Conservation (phyloP, 2,797 vertebrate species). For the Enteromius argenteus region DNA sequence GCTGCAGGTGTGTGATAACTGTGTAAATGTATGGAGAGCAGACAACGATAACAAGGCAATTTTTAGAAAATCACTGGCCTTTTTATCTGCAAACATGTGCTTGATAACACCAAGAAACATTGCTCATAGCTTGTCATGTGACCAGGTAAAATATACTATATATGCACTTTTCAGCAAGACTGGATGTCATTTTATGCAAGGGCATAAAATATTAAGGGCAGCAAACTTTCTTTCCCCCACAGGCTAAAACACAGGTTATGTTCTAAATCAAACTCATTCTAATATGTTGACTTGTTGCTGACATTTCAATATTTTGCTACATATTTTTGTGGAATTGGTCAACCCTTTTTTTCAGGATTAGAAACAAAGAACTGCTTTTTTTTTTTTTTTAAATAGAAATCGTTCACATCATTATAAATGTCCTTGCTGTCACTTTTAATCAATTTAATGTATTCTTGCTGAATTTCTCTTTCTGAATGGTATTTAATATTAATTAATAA, state of each 20-base stretch:
- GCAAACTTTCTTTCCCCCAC: neutral
- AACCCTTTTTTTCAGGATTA: no score
- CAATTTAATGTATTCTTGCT: neutral
- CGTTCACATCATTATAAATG: neutral
- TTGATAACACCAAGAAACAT: neutral
- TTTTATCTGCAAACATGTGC: neutral
- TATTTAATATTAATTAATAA: neutral
- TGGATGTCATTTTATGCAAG: neutral
- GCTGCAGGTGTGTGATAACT: neutral
- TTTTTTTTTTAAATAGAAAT: no score
- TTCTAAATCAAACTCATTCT: no score
- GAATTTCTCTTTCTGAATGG: neutral
- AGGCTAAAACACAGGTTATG: neutral
- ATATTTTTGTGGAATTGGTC: no score
- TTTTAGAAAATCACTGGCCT: neutral
- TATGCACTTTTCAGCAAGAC: neutral
- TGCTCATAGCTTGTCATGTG: slow-evolving; percentile 1
- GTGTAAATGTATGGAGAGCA: neutral
- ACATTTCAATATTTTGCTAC: no score
- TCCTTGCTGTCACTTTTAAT: neutral
- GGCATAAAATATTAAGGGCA: neutral
- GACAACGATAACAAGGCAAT: neutral
- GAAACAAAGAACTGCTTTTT: no score
- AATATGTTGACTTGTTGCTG: no score
- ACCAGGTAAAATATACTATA: neutral